These are phyloP conservation scores for Platysternon megacephalum DNA, from an alignment of 2,113 vertebrate species.

Conservation along the genomic window DNA sequence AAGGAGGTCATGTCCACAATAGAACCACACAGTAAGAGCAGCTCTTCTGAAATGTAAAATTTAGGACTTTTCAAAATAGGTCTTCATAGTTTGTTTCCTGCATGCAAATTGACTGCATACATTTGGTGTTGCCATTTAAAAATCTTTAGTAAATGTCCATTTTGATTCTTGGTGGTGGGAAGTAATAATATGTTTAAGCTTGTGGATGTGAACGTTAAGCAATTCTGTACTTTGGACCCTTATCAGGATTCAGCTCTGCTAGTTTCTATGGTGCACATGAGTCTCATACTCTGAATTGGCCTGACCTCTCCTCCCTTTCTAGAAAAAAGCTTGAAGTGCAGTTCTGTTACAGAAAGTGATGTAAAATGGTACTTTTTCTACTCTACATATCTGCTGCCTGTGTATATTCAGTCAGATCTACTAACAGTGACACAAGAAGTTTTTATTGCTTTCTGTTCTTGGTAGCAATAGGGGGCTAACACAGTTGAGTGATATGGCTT, in stretches of 20 bases:
- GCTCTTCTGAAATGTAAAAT: neutral
- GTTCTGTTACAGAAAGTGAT: neutral
- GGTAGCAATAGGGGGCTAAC: neutral
- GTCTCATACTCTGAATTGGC: neutral
- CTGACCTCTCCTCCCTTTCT: neutral
- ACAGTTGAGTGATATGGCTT: neutral
- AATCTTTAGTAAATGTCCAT: neutral
- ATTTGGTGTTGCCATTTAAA: neutral
- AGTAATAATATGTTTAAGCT: neutral
- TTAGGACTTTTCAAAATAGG: neutral
- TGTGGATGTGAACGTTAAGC: neutral
- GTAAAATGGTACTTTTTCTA: neutral
- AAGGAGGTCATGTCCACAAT: slow-evolving; percentile 85
- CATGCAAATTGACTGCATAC: neutral
- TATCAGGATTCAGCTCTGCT: neutral
- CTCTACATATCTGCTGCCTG: neutral
- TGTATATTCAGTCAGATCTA: neutral
- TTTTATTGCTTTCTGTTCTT: neutral
- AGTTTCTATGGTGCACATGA: neutral
- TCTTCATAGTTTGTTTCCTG: neutral
- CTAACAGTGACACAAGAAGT: neutral
- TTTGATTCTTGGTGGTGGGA: neutral
- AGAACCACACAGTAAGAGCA: slow-evolving; percentile 84
- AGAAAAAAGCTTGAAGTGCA: neutral
- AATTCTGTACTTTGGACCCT: neutral